Percentiles rank a stretch among this genome's conserved stretches.
These are phyloP conservation scores for Fukomys damarensis DNA, from an alignment of 2,113 vertebrate species.

Conservation along the genomic window DNA sequence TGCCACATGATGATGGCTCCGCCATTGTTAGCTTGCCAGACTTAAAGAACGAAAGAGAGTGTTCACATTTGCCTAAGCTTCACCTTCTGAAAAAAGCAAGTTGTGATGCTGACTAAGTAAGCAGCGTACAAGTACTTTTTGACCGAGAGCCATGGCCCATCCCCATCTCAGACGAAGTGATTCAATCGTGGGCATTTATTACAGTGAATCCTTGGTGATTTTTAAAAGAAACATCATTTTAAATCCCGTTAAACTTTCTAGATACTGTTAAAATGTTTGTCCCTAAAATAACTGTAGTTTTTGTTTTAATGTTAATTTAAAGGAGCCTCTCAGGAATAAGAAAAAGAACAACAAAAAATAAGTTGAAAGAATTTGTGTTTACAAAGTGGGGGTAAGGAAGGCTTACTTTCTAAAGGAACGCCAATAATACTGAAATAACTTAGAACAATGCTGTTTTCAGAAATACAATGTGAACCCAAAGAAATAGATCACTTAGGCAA, in stretches of 20 bases:
- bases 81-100: neutral
- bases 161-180: neutral
- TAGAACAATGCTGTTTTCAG: neutral
- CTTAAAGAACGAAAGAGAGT: neutral
- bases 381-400: neutral
- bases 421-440: neutral
- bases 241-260: neutral
- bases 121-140: neutral
- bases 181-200: constrained; percentile 11
- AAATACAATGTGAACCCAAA: constrained; percentile 26
- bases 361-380: constrained; percentile 12
- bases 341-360: constrained; percentile 14
- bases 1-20: neutral
- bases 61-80: neutral
- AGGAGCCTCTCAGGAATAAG: constrained; percentile 22
- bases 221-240: neutral
- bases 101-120: neutral
- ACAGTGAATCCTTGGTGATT: neutral
- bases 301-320: constrained; percentile 31
- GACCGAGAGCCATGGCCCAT: neutral
- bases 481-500: constrained; percentile 2
- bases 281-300: neutral
- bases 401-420: neutral
- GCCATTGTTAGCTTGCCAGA: neutral
- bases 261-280: neutral